These are phyloP conservation scores for Pontoporia blainvillei DNA, from an alignment of 2,113 vertebrate genomes.

Conservation along the genomic window DNA sequence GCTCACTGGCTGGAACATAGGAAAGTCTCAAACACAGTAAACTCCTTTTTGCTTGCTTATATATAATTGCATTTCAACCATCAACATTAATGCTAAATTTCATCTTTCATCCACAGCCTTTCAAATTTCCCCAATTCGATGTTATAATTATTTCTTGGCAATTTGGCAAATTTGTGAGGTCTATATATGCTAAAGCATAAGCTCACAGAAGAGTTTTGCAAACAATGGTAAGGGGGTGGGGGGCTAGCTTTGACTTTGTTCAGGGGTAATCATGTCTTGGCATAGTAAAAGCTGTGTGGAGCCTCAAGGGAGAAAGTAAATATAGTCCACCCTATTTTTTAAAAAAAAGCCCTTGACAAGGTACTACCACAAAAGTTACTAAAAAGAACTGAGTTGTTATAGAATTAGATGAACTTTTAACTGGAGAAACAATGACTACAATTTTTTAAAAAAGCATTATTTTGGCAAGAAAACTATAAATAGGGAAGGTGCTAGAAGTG, in stretches of 20 bases:
- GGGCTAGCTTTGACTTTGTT: background rate
- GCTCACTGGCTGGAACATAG: background rate
- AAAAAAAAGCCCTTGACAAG: background rate
- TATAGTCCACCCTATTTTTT: background rate
- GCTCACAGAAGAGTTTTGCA: background rate
- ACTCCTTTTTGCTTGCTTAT: background rate
- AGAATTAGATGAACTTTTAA: constrained; percentile 2
- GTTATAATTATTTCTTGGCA: background rate
- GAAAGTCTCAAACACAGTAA: background rate
- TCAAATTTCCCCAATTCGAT: background rate
- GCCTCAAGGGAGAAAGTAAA: background rate
- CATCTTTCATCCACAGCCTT: background rate
- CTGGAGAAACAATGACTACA: constrained; percentile 25
- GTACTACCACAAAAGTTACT: constrained; percentile 24
- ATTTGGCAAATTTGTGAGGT: background rate
- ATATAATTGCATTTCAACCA: background rate
- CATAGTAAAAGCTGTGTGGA: background rate
- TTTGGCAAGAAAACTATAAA: constrained; percentile 14
- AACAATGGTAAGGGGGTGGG: background rate
- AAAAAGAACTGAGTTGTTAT: background rate
- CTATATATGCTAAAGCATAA: background rate
- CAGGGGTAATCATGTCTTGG: background rate
- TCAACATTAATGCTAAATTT: background rate
- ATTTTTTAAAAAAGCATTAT: background rate
- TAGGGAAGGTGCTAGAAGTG: constrained; percentile 2